Base-by-base conservation (phyloP, 2,797 vertebrate species). In the Hydrophis major region DNA sequence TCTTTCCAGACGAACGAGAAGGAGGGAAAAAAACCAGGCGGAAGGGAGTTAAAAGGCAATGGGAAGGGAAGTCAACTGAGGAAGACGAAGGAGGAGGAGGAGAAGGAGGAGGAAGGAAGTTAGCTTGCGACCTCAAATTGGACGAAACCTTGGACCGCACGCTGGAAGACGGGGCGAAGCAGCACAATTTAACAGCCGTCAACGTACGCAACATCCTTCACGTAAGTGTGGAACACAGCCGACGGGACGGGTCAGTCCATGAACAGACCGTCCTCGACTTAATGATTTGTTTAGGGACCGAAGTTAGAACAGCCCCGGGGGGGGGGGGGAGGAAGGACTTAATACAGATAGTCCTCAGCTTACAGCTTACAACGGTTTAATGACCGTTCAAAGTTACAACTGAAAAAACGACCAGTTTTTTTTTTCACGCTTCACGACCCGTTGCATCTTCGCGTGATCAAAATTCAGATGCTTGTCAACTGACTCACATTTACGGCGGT, bases 201-300 rank as follows among this genome's bases (percentile, higher is more conserved):
- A 99, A 99, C 0, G 99, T 99, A 28, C 97, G 99, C 8, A 98
- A 98, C 95, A 99, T 99, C 93, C 98, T 99, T 28, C 99, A 99
- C 0, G 99, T 99, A 96, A 98, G 99, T 53, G 11, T 1, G 42
- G 7, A 8, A 7, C 1, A 0, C 74, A 1, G 83, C 7, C 3
- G 86, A 14, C 3, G n/a, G 13, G 63, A 6, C 12, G 28, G 5
- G 63, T 66, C 10, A 28, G 28, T 66, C 28, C 1, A 6, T 25
- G 10, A 27, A 28, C 10, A 63, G 10, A 27, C 11, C 0, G 11
- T 66, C 61, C 3, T 66, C 27, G 3, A 63, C 61, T 28, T 63
- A 63, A 66, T 1, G 4, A 66, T 66, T 66, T 0, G 1, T n/a
- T 66, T 66, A 66, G 11, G 2, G 4, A 66, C 11, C 4, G 27